Base-by-base conservation (phyloP, 2,113 vertebrate species). In the Danionella cerebrum region DNA sequence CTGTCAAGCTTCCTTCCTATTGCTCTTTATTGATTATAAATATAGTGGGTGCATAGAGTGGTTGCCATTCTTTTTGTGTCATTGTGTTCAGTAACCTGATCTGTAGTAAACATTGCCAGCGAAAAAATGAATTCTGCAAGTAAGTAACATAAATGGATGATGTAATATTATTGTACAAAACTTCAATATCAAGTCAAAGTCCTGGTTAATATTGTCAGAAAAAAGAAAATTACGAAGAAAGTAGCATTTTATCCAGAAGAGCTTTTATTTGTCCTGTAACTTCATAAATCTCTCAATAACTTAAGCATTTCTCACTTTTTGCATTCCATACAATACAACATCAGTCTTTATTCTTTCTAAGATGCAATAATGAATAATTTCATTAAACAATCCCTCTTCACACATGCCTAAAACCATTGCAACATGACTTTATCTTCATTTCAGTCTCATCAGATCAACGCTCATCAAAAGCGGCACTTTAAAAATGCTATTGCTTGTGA, bases 381-480 rank as follows among this genome's bases (percentile, higher is more conserved):
- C 29, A 59, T 50, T 38, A 12, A 29, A 11, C 50, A 27, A 25
- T 41, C 41, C 33, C n/a, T 16, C 50, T 25, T 62, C 18, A 58
- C 24, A 78, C 71, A 16, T 78, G 39, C 66, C 45, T 29, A 54
- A 53, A 21, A 31, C 76, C 69, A 27, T 76, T 33, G 14, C 42
- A 53, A 76, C 69, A 22, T 78, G 16, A 54, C 48, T 9, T 36
- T 51, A 19, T 47, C 42, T 2, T 52, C 44, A 64, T 53, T 59
- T 51, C n/a, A 48, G 7, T 54, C 59, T 69, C 18, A 55, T 14
- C 42, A 24, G 16, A 25, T 47, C 31, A 45, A 38, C 38, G 6
- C 33, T 36, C 31, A 9, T 10, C 48, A 12, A 42, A 13, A 27
- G 25, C 44, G 18, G 35, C 63, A n/a, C 29, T 25, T 16, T 18